phyloP scores from a whole-genome alignment of 2,113 vertebrate species.

The Chaetops frenatus region DNA sequence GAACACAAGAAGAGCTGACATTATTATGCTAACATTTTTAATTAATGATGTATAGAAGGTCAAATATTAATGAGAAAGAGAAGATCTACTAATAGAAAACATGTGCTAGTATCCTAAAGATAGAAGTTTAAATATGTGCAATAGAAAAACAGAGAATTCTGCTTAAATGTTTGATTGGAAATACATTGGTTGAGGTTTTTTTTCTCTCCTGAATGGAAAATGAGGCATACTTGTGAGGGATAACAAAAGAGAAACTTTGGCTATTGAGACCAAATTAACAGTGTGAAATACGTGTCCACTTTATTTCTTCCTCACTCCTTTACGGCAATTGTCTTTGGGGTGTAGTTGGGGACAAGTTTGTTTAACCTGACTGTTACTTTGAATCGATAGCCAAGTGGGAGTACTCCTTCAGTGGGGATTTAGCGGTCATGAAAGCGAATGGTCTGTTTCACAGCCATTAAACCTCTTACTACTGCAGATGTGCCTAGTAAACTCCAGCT shows the following conservation, averaged over 20 bases:
- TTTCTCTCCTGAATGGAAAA: neutral
- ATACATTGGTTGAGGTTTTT: neutral
- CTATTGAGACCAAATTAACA: neutral
- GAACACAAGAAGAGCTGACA: slow-evolving; percentile 1
- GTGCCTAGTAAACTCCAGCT: neutral
- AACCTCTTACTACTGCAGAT: neutral
- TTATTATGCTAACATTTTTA: slow-evolving; percentile 34
- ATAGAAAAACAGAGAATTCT: neutral
- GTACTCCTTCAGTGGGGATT: neutral
- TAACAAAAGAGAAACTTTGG: neutral
- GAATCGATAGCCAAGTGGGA: neutral
- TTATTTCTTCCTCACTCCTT: neutral
- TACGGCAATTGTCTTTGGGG: neutral
- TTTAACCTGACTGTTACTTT: neutral
- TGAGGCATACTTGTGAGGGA: neutral
- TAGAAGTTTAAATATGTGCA: neutral
- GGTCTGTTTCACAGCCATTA: neutral
- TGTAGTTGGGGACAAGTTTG: neutral
- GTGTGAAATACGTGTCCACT: neutral
- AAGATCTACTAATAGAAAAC: neutral
- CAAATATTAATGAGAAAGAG: slow-evolving; percentile 19
- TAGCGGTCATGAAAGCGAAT: neutral
- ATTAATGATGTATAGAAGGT: slow-evolving; percentile 23
- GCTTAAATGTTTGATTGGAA: neutral
- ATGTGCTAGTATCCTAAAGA: neutral